Conservation (phyloP, 1,140 invertebrate genomes). For the Achatina immaculata region DNA sequence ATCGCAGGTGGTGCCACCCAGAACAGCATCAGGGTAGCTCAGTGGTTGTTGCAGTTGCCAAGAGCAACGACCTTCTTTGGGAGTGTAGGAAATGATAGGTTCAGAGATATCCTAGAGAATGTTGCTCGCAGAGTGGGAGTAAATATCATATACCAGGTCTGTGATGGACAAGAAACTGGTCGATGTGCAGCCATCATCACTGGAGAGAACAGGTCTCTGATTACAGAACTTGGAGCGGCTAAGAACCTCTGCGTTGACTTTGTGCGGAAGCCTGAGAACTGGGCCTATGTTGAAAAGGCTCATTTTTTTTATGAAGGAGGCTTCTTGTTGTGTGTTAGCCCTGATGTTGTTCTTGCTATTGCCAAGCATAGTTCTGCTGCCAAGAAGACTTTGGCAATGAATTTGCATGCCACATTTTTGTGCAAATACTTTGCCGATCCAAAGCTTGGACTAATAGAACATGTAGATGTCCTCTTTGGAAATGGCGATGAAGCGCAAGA, state of each 20-base stretch:
- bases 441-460: constrained; percentile 86
- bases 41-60: constrained; percentile 87
- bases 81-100: constrained; percentile 92
- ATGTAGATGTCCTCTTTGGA: constrained; percentile 96
- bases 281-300: constrained; percentile 82
- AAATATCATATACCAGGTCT: constrained; percentile 81
- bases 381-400: constrained; percentile 89
- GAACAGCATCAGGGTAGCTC: constrained; percentile 92
- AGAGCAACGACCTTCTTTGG: constrained; percentile 91
- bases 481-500: constrained; percentile 92
- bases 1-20: constrained; percentile 96
- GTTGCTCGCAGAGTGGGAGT: constrained; percentile 88
- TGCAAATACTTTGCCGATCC: constrained; percentile 89
- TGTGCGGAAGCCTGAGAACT: constrained; percentile 82
- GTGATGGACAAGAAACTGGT: constrained; percentile 82
- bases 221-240: constrained; percentile 95
- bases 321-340: constrained; percentile 95
- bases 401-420: constrained; percentile 96
- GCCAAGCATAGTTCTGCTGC: constrained; percentile 81
- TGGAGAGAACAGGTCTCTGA: constrained; percentile 86
- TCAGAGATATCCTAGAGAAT: constrained; percentile 86
- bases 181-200: constrained; percentile 78
- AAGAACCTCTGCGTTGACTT: constrained; percentile 91
- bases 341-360: constrained; percentile 85
- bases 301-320: constrained; percentile 92